Evolutionary conservation across 2,888 invertebrate genomes (phyloP).

Genomic region (Apodemia duryi): DNA sequence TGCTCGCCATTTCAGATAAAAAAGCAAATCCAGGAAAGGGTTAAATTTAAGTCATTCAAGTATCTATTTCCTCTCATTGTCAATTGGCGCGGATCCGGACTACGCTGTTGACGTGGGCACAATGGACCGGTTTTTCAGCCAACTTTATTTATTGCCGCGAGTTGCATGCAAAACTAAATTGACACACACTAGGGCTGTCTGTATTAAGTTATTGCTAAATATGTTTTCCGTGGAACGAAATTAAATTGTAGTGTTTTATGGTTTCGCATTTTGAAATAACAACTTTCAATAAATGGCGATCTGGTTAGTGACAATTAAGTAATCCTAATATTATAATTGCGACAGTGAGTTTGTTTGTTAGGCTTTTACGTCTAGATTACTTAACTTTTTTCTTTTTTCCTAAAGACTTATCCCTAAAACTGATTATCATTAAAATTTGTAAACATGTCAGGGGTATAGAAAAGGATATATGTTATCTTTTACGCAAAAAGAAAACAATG

Average conservation of each 20-base stretch:
- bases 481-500: too few relatives aligned
- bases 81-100: slow-evolving; percentile 26
- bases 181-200: slow-evolving; percentile 50
- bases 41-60: slow-evolving; percentile 16
- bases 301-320: too few relatives aligned
- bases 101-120: slow-evolving; percentile 40
- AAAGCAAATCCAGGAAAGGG: slow-evolving; percentile 15
- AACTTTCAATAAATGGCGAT: too few relatives aligned
- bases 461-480: too few relatives aligned
- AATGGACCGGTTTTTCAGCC: slow-evolving; percentile 42
- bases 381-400: too few relatives aligned
- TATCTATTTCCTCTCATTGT: slow-evolving; percentile 25
- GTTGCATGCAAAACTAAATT: slow-evolving; percentile 62
- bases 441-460: too few relatives aligned
- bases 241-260: background rate
- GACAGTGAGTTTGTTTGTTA: too few relatives aligned
- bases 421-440: too few relatives aligned
- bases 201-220: slow-evolving; percentile 14
- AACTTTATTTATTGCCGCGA: slow-evolving; percentile 56
- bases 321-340: too few relatives aligned
- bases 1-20: slow-evolving; percentile 15
- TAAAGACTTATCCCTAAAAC: too few relatives aligned
- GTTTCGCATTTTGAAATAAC: background rate
- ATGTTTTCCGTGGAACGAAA: slow-evolving; percentile 8
- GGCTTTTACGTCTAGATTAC: too few relatives aligned